These are phyloP conservation scores for Synergus gifuensis DNA, from an alignment of 2,888 invertebrate species.

Conservation along the genomic window DNA sequence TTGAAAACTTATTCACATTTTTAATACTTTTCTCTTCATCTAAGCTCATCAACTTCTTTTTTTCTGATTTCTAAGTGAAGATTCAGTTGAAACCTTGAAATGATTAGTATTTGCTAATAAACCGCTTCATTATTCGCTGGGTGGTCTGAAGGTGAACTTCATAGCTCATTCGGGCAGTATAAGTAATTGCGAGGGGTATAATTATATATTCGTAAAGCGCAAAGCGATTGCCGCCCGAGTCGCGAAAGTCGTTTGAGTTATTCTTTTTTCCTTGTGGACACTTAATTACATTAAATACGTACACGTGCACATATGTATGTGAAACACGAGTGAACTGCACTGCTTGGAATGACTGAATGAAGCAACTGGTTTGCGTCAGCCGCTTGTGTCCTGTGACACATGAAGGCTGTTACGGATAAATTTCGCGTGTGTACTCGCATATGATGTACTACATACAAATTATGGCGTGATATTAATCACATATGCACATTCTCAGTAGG, in stretches of 20 bases:
- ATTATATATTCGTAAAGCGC: constrained; percentile 7
- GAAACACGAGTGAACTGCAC: neutral
- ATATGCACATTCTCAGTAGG: constrained; percentile 43
- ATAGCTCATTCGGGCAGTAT: constrained; percentile 35
- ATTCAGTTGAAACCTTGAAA: constrained; percentile 12
- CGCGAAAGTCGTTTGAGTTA: constrained; percentile 13
- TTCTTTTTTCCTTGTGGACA: neutral
- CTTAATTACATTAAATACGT: neutral
- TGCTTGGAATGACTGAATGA: constrained; percentile 56
- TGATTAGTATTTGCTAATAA: constrained; percentile 6
- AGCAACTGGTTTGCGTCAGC: constrained; percentile 62
- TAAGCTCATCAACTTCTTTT: too few species aligned
- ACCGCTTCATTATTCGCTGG: constrained; percentile 4
- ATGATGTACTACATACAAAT: constrained; percentile 22
- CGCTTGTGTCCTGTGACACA: constrained; percentile 45
- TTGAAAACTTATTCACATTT: too few species aligned
- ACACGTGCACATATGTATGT: constrained; percentile 10
- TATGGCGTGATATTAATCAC: constrained; percentile 52
- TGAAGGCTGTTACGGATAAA: constrained; percentile 45
- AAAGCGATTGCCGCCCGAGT: constrained; percentile 11
- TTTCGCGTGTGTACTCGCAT: constrained; percentile 43
- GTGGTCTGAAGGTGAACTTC: constrained; percentile 39
- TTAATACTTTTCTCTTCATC: too few species aligned
- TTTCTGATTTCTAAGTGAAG: neutral
- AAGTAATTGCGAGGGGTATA: constrained; percentile 6